Percentiles rank a stretch among this genome's conserved stretches.
phyloP scores from a whole-genome alignment of 2,888 invertebrate genomes.

The Ochropleura leucogaster region DNA sequence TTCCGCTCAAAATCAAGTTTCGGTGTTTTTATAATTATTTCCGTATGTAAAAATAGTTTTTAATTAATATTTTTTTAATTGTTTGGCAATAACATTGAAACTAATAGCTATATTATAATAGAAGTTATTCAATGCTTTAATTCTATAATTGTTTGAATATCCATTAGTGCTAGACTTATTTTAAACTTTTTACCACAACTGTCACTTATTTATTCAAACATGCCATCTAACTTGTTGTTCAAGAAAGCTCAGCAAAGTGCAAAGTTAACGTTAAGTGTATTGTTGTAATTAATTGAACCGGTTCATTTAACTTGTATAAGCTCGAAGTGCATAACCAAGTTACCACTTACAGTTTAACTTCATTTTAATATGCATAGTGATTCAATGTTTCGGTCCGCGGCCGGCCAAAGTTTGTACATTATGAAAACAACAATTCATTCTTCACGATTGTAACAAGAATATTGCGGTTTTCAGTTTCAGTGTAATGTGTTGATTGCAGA shows the following conservation, averaged over 20 bases:
- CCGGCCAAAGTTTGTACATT: conserved; percentile 1
- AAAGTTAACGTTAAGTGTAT: conserved; percentile 21
- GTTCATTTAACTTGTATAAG: conserved; percentile 34
- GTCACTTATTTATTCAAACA: conserved; percentile 23
- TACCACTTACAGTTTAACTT: conserved; percentile 22
- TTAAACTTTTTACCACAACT: conserved; percentile 13
- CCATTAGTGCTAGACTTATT: not conserved
- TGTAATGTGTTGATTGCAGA: conserved; percentile 2
- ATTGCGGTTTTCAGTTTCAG: conserved; percentile 14
- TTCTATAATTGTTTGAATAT: conserved; percentile 2
- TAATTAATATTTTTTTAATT: not conserved
- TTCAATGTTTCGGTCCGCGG: not conserved
- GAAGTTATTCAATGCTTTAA: not conserved
- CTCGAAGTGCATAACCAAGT: conserved; percentile 15
- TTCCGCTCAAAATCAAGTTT: not conserved
- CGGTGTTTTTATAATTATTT: conserved; percentile 12
- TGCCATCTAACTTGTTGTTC: conserved; percentile 7
- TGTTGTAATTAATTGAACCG: conserved; percentile 39
- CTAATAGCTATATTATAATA: not conserved
- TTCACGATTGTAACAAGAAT: not conserved
- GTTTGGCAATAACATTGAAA: not conserved
- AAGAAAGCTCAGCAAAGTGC: conserved; percentile 34
- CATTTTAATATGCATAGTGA: not conserved
- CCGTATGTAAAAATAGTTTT: not conserved
- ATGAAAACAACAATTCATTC: conserved; percentile 12